Percentiles rank a stretch among this genome's conserved stretches.
Evolutionary conservation across 2,113 vertebrate genomes (phyloP).

Genomic region (Malurus cyaneus): DNA sequence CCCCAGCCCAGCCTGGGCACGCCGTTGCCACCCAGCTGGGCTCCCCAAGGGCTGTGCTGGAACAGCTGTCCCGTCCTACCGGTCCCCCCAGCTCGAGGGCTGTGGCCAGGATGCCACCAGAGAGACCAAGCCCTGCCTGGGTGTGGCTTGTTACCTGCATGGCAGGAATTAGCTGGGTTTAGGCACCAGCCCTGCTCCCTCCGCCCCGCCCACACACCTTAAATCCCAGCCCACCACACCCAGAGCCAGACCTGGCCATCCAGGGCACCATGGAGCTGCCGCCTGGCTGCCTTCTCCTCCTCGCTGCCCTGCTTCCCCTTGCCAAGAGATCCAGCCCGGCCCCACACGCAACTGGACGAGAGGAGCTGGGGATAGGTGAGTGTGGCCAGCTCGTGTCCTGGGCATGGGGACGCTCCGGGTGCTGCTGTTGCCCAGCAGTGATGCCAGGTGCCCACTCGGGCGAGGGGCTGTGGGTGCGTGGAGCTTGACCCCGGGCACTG

Average conservation of each 20-base stretch:
- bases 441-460: rapidly evolving
- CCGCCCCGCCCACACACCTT: not conserved
- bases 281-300: not conserved
- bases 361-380: not conserved
- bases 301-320: not conserved
- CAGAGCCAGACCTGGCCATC: not conserved
- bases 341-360: rapidly evolving
- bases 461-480: rapidly evolving
- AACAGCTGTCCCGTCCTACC: not conserved
- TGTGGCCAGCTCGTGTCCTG: rapidly evolving
- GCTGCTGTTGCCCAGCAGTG: rapidly evolving
- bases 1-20: not conserved
- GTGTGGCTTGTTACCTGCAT: not conserved
- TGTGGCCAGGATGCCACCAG: not conserved
- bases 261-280: slow-evolving; percentile 37
- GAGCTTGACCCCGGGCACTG: not conserved
- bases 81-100: slow-evolving; percentile 10
- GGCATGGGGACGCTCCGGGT: not conserved
- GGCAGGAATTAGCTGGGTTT: slow-evolving; percentile 17
- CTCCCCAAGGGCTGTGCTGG: rapidly evolving
- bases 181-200: not conserved
- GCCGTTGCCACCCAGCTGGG: not conserved
- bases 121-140: not conserved
- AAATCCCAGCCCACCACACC: slow-evolving; percentile 15
- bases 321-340: rapidly evolving